Evolutionary conservation across 1,140 invertebrate species (phyloP).

Genomic region (Tachypleus tridentatus): DNA sequence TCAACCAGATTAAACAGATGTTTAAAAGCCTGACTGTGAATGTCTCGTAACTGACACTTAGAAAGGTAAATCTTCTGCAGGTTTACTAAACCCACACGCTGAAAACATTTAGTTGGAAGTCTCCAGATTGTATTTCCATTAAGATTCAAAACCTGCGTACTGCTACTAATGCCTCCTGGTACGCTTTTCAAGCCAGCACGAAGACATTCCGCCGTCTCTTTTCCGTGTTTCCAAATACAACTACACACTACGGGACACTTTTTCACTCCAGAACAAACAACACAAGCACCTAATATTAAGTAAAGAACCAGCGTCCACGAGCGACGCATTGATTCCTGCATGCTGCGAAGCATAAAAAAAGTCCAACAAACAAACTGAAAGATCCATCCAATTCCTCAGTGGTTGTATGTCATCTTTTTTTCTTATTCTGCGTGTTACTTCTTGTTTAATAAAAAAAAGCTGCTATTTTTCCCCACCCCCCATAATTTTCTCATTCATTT

Average conservation of each 20-base stretch:
- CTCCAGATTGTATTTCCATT: slow-evolving; percentile 74
- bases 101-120: slow-evolving; percentile 64
- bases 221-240: slow-evolving; percentile 86
- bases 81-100: slow-evolving; percentile 63
- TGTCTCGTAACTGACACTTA: slow-evolving; percentile 66
- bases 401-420: too few species aligned
- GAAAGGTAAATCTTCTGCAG: slow-evolving; percentile 72
- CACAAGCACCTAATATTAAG: too few species aligned
- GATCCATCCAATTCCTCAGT: too few species aligned
- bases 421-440: too few species aligned
- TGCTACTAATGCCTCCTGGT: slow-evolving; percentile 64
- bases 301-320: too few species aligned
- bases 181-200: slow-evolving; percentile 65
- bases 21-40: slow-evolving; percentile 46
- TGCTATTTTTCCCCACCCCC: too few species aligned
- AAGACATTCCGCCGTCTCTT: slow-evolving; percentile 75
- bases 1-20: slow-evolving; percentile 43
- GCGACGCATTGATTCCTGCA: too few species aligned
- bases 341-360: too few species aligned
- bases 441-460: too few species aligned
- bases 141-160: slow-evolving; percentile 78
- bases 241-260: slow-evolving; percentile 40
- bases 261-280: too few species aligned
- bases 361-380: too few species aligned
- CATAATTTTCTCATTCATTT: too few species aligned